Percentiles rank a stretch among this genome's conserved stretches.
These are phyloP conservation scores for Trichogramma dendrolimi DNA, from an alignment of 2,888 invertebrate genomes.

Conservation along the genomic window DNA sequence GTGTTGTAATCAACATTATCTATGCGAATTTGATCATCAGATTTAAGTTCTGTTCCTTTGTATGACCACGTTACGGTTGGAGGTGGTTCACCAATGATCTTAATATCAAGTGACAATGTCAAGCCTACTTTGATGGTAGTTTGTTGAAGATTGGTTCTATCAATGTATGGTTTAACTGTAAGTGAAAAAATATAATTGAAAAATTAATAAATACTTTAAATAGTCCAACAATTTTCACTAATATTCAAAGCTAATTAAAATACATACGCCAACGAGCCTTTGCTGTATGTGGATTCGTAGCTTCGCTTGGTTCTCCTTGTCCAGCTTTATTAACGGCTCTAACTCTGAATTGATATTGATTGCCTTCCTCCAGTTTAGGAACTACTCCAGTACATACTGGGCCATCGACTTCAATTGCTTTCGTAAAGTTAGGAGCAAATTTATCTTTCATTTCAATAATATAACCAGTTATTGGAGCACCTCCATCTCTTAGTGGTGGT, in stretches of 20 bases:
- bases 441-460: constrained; percentile 90
- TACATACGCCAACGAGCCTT: constrained; percentile 82
- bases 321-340: constrained; percentile 96
- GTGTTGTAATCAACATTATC: constrained; percentile 87
- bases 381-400: constrained; percentile 83
- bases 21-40: constrained; percentile 65
- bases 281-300: constrained; percentile 86
- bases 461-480: constrained; percentile 90
- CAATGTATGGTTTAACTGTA: constrained; percentile 90
- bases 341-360: constrained; percentile 91
- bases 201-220: neutral
- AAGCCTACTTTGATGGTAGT: constrained; percentile 83
- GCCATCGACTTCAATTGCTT: constrained; percentile 80
- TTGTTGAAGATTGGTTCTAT: constrained; percentile 82
- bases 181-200: neutral
- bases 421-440: constrained; percentile 77
- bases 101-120: constrained; percentile 80
- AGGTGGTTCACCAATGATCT: constrained; percentile 89
- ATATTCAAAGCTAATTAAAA: constrained; percentile 1
- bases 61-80: constrained; percentile 88
- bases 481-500: constrained; percentile 82
- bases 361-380: constrained; percentile 84
- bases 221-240: neutral
- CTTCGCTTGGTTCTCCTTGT: constrained; percentile 84
- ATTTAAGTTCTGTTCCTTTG: constrained; percentile 65